Percentiles rank a stretch among this genome's conserved stretches.
These are phyloP conservation scores for Electrona antarctica DNA, from an alignment of 2,113 vertebrate genomes.

Conservation along the genomic window DNA sequence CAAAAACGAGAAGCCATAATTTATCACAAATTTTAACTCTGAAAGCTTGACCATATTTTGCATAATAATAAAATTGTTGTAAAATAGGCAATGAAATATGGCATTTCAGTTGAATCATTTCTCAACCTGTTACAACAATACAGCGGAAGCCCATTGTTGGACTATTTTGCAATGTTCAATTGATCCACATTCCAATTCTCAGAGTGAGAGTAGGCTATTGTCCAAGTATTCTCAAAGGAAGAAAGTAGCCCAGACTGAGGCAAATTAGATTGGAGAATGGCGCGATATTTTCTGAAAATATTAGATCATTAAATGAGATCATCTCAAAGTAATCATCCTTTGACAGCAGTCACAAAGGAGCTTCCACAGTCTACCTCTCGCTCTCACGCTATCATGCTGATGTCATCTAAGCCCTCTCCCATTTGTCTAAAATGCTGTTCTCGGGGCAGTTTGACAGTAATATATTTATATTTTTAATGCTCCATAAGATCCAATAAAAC, in stretches of 20 bases:
- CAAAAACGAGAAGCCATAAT: too few relatives aligned
- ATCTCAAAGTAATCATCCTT: conserved; percentile 65
- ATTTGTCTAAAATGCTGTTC: conserved; percentile 29
- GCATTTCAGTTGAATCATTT: too few relatives aligned
- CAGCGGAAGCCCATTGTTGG: too few relatives aligned
- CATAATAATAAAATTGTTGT: too few relatives aligned
- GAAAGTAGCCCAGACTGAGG: conserved; percentile 41
- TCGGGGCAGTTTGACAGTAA: conserved; percentile 22
- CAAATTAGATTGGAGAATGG: conserved; percentile 34
- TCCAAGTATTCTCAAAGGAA: conserved; percentile 12
- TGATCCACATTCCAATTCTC: too few relatives aligned
- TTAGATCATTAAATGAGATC: conserved; percentile 74
- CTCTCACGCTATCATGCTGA: conserved; percentile 70
- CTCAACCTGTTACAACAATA: too few relatives aligned
- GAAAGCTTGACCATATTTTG: too few relatives aligned
- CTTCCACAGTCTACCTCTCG: conserved; percentile 53
- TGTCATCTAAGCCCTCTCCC: conserved; percentile 44
- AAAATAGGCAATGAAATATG: too few relatives aligned
- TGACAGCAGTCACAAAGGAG: conserved; percentile 63
- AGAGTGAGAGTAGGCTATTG: background rate
- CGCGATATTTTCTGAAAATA: conserved; percentile 54
- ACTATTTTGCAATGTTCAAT: too few relatives aligned
- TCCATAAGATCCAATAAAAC: conserved; percentile 21
- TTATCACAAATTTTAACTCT: too few relatives aligned
- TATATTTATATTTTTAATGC: conserved; percentile 32